Conservation (phyloP, 1,140 invertebrate species). For the Coelopa frigida region DNA sequence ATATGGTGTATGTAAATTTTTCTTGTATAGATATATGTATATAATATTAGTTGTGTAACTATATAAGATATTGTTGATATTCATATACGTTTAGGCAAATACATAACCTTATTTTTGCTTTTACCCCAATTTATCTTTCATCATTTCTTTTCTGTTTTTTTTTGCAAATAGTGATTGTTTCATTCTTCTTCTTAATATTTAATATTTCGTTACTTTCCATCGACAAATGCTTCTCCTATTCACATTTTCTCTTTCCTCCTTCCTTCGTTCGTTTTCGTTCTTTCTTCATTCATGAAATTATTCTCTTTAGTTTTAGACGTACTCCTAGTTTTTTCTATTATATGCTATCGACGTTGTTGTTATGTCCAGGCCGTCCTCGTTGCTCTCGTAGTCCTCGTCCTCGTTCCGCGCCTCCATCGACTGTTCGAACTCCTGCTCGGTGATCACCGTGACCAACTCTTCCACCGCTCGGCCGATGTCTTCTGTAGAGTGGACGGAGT, state of each 20-base stretch:
- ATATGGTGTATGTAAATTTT: too few relatives aligned
- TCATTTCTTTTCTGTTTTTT: not conserved
- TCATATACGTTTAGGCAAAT: too few relatives aligned
- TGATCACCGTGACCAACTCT: constrained; percentile 80
- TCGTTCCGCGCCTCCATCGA: constrained; percentile 16
- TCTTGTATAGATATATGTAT: too few relatives aligned
- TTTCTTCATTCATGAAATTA: not conserved
- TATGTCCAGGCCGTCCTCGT: not conserved
- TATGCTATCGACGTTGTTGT: constrained; percentile 6
- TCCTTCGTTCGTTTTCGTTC: constrained; percentile 2
- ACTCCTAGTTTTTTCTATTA: constrained; percentile 6
- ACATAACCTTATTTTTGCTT: constrained; percentile 1
- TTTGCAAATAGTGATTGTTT: not conserved
- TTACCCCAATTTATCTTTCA: not conserved
- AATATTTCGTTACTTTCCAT: not conserved
- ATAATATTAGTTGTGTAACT: too few relatives aligned
- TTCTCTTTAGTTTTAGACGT: not conserved
- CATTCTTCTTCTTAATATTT: constrained; percentile 1
- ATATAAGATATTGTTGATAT: too few relatives aligned
- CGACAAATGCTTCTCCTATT: too few relatives aligned
- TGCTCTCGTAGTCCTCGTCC: constrained; percentile 22
- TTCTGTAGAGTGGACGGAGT: constrained; percentile 45
- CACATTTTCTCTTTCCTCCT: not conserved
- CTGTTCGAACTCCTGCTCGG: constrained; percentile 57
- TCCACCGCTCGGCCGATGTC: constrained; percentile 79